Conservation (phyloP, 2,888 invertebrate species). For the Cyclophora albipunctata region DNA sequence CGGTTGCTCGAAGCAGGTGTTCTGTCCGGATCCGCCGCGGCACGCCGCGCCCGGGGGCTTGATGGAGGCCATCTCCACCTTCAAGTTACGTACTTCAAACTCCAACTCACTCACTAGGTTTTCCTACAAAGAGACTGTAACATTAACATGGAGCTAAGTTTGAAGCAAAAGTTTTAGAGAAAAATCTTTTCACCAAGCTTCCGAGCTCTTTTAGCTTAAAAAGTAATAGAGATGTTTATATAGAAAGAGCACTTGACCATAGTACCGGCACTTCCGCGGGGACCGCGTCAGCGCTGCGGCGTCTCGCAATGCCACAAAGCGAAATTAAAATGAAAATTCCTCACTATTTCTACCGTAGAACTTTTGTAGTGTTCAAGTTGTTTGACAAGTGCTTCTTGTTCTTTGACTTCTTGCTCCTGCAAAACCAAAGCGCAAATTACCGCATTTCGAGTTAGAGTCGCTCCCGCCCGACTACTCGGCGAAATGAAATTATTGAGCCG, state of each 20-base stretch:
- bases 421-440: neutral
- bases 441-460: no score
- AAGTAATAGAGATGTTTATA: no score
- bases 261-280: no score
- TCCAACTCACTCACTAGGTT: slow-evolving; percentile 77
- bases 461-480: no score
- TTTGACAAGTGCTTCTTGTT: slow-evolving; percentile 35
- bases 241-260: no score
- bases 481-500: no score
- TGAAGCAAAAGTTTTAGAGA: no score
- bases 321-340: slow-evolving; percentile 13
- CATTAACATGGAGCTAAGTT: neutral
- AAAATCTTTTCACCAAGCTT: no score
- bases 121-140: slow-evolving; percentile 52
- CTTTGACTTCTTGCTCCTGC: slow-evolving; percentile 18
- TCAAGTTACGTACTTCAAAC: slow-evolving; percentile 72
- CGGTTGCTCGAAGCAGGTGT: slow-evolving; percentile 52
- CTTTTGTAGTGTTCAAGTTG: slow-evolving; percentile 47
- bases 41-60: slow-evolving; percentile 33
- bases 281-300: no score
- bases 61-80: slow-evolving; percentile 39
- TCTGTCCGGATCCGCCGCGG: slow-evolving; percentile 36
- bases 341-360: slow-evolving; percentile 43
- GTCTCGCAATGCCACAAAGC: neutral
- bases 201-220: no score